Evolutionary conservation across 2,888 invertebrate species (phyloP).

Genomic region (Calameuta idolon): DNA sequence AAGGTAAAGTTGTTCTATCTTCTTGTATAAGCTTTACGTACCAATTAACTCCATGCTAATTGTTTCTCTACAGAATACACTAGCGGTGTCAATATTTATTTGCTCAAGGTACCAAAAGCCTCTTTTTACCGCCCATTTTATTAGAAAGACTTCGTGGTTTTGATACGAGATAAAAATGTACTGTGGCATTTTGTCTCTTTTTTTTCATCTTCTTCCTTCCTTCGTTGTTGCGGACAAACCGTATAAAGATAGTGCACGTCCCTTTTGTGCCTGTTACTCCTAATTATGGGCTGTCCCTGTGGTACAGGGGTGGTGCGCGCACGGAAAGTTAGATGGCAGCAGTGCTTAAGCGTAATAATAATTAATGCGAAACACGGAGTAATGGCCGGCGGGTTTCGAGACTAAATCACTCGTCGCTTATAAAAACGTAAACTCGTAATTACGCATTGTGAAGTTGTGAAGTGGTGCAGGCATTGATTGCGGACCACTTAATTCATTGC

Average conservation of each 20-base stretch:
- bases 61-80: not conserved
- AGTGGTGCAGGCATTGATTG: conserved; percentile 15
- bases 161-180: not conserved
- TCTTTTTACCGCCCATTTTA: not conserved
- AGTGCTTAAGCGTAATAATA: conserved; percentile 11
- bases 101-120: not conserved
- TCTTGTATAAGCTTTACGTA: not conserved
- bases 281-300: not conserved
- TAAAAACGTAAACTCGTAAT: conserved; percentile 18
- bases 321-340: not conserved
- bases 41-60: not conserved
- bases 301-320: not conserved
- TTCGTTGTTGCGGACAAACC: not conserved
- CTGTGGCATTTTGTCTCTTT: not conserved
- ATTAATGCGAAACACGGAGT: conserved; percentile 16
- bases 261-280: not conserved
- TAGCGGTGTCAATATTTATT: not conserved
- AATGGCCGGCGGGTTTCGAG: conserved; percentile 8
- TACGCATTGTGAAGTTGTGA: conserved; percentile 17
- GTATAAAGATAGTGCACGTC: not conserved
- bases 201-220: not conserved
- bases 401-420: conserved; percentile 15
- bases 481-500: conserved; percentile 13
- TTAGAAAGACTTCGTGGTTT: not conserved
- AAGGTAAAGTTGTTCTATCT: not conserved